phyloP scores from a whole-genome alignment of 1,140 invertebrate species.

The Zaprionus africanus region DNA sequence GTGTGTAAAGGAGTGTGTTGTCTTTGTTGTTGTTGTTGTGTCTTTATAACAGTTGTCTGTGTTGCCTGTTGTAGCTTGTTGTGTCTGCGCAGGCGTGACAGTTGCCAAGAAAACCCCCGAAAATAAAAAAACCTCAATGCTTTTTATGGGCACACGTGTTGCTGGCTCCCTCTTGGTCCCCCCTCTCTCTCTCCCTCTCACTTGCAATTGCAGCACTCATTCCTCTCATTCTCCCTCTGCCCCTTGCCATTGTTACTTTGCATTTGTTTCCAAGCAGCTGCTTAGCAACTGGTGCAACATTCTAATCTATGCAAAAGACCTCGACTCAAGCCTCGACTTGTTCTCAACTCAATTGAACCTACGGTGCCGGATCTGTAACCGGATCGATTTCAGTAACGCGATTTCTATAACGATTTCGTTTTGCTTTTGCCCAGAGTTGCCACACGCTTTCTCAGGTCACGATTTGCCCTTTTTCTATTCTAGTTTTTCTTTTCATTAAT shows the following conservation, averaged over 20 bases:
- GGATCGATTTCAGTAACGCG: constrained; percentile 1
- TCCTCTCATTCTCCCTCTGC: neutral
- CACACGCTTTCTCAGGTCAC: constrained; percentile 44
- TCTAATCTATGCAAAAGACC: constrained; percentile 52
- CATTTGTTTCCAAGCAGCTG: constrained; percentile 3
- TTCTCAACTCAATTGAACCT: constrained; percentile 28
- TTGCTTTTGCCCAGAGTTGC: neutral
- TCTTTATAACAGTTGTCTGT: constrained; percentile 31
- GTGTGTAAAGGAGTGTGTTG: constrained; percentile 14
- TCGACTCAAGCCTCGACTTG: constrained; percentile 21
- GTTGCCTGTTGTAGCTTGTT: constrained; percentile 53
- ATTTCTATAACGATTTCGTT: neutral
- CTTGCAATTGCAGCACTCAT: constrained; percentile 7
- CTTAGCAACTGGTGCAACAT: constrained; percentile 42
- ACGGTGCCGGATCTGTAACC: constrained; percentile 31
- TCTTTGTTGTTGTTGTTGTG: constrained; percentile 22
- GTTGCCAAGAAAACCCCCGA: constrained; percentile 1
- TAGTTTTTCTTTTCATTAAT: constrained; percentile 26
- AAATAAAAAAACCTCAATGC: neutral
- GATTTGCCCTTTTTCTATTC: constrained; percentile 21
- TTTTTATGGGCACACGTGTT: constrained; percentile 43
- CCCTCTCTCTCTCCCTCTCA: constrained; percentile 1
- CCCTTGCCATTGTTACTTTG: neutral
- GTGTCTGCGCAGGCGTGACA: constrained; percentile 71
- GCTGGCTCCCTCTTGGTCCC: neutral